Conservation (phyloP, 2,888 invertebrate species). For the Xestoiulus laeticollis region DNA sequence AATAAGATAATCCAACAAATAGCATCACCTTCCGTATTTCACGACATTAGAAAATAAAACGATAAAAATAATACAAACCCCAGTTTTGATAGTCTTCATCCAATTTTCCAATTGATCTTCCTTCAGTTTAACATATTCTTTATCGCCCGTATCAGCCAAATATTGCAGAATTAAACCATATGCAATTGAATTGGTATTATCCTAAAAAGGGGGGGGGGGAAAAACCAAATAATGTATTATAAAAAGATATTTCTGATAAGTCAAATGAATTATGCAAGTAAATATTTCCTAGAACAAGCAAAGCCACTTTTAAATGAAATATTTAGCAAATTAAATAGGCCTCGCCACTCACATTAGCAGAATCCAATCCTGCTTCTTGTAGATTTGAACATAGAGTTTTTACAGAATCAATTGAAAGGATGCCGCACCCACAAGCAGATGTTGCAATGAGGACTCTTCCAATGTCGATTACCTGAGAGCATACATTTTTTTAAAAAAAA, state of each 20-base stretch:
- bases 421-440: constrained; percentile 10
- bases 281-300: too few species aligned
- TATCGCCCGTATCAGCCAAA: background rate
- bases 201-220: background rate
- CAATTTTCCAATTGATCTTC: constrained; percentile 26
- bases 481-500: background rate
- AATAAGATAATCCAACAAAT: background rate
- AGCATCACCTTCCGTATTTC: background rate
- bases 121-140: constrained; percentile 2
- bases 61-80: background rate
- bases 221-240: background rate
- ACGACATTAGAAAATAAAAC: too few species aligned
- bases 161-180: background rate
- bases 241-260: background rate
- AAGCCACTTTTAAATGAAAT: too few species aligned
- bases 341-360: background rate
- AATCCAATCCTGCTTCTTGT: background rate
- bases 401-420: background rate
- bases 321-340: background rate
- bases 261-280: background rate
- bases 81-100: constrained; percentile 8
- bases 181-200: background rate
- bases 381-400: background rate
- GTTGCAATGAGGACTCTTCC: background rate
- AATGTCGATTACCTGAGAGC: background rate